Percentiles rank a stretch among this genome's conserved stretches.
Conservation (phyloP, 2,888 invertebrate genomes). For the Erebia aethiops region DNA sequence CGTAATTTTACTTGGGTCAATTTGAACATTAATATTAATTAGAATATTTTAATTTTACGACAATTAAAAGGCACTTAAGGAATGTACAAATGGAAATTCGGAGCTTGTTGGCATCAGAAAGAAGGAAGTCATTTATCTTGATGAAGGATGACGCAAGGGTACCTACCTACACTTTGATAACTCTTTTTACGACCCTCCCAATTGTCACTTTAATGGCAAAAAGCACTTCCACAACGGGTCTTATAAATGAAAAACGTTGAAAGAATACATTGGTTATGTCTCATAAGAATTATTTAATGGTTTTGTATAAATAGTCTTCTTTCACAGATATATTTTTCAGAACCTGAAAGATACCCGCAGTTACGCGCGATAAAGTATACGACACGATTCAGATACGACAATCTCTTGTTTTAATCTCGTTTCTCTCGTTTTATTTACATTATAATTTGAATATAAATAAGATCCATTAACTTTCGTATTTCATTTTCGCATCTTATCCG, state of each 20-base stretch:
- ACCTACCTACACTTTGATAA: constrained; percentile 15
- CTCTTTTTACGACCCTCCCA: constrained; percentile 23
- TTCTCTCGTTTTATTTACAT: constrained; percentile 13
- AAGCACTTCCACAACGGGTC: background rate
- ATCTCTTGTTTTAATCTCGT: constrained; percentile 22
- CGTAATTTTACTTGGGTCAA: background rate
- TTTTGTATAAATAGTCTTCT: background rate
- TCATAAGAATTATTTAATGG: background rate
- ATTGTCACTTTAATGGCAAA: constrained; percentile 23
- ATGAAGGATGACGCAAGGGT: constrained; percentile 20
- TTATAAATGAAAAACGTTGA: background rate
- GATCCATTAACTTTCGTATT: constrained; percentile 30
- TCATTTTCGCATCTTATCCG: constrained; percentile 27
- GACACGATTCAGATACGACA: background rate
- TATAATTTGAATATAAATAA: constrained; percentile 26
- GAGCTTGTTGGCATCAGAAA: constrained; percentile 7
- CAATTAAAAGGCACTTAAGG: constrained; percentile 6
- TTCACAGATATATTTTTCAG: background rate
- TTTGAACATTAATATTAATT: constrained; percentile 5
- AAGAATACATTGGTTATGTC: background rate
- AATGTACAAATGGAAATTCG: background rate
- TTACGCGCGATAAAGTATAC: too few relatives aligned
- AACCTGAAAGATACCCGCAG: background rate
- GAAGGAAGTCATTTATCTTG: constrained; percentile 21
- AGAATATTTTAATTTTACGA: background rate